Evolutionary conservation across 2,888 invertebrate species (phyloP).

Genomic region (Ariolimax columbianus): DNA sequence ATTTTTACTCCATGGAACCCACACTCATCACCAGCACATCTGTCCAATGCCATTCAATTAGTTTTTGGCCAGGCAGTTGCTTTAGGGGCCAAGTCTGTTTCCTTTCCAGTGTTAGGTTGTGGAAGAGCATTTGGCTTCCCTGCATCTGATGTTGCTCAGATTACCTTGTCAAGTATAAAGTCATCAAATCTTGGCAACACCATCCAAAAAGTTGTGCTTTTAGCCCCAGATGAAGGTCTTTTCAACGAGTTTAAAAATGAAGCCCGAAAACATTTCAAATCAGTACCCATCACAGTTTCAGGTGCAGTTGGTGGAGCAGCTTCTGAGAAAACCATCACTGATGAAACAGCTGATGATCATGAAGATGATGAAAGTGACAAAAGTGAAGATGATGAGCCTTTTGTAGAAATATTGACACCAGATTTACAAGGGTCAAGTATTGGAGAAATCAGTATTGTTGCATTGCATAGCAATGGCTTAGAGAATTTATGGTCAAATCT

Average conservation of each 20-base stretch:
- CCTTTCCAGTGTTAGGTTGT: conserved; percentile 38
- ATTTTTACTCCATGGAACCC: conserved; percentile 27
- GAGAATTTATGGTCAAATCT: conserved; percentile 27
- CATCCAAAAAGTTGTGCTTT: conserved; percentile 20
- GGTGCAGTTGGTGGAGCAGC: not conserved
- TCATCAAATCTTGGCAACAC: not conserved
- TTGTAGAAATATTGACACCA: not conserved
- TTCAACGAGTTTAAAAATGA: conserved; percentile 34
- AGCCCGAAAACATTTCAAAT: not conserved
- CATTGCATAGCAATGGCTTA: not conserved
- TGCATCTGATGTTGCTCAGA: conserved; percentile 20
- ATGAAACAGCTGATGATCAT: not conserved
- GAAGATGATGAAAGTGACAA: not conserved
- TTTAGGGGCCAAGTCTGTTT: conserved; percentile 30
- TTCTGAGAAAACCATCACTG: not conserved
- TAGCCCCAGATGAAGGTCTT: conserved; percentile 24
- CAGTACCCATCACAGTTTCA: not conserved
- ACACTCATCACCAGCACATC: not conserved
- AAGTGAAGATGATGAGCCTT: not conserved
- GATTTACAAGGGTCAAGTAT: not conserved
- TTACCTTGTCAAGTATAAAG: not conserved
- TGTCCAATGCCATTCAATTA: not conserved
- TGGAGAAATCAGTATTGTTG: conserved; percentile 18
- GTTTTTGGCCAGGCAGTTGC: not conserved
- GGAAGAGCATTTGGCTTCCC: conserved; percentile 33